These are phyloP conservation scores for Gortyna flavago DNA, from an alignment of 2,888 invertebrate species.

Conservation along the genomic window DNA sequence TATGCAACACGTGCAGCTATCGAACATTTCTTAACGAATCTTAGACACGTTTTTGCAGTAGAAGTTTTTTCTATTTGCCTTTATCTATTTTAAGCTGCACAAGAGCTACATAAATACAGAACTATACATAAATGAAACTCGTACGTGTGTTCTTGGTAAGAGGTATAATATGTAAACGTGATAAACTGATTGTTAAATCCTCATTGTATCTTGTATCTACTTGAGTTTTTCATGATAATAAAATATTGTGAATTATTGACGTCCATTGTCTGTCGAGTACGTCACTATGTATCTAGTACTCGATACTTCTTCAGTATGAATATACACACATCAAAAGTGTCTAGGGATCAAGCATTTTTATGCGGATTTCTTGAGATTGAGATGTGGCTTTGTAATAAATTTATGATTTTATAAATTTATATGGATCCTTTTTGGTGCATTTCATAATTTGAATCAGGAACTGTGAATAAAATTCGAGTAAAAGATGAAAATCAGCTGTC, in stretches of 20 bases:
- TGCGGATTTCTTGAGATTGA: too few relatives aligned
- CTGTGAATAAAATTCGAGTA: too few relatives aligned
- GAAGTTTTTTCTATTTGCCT: background rate
- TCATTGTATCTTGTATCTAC: background rate
- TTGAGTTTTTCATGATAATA: constrained; percentile 20
- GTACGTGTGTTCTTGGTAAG: background rate
- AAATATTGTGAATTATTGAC: constrained; percentile 27
- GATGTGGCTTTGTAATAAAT: too few relatives aligned
- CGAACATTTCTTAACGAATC: background rate
- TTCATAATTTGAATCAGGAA: too few relatives aligned
- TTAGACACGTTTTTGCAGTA: background rate
- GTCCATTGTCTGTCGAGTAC: constrained; percentile 26
- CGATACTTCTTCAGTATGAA: constrained; percentile 24
- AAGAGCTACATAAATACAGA: background rate
- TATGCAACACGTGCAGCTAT: too few relatives aligned
- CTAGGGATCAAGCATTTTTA: too few relatives aligned
- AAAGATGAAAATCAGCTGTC: too few relatives aligned
- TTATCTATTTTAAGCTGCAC: background rate
- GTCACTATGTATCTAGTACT: constrained; percentile 24
- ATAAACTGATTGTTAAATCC: background rate
- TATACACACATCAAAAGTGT: too few relatives aligned
- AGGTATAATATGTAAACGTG: background rate
- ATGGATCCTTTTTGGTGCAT: too few relatives aligned
- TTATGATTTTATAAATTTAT: too few relatives aligned
- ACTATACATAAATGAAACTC: background rate